These are phyloP conservation scores for Pipistrellus pipistrellus DNA, from an alignment of 2,797 vertebrate genomes.

Conservation along the genomic window DNA sequence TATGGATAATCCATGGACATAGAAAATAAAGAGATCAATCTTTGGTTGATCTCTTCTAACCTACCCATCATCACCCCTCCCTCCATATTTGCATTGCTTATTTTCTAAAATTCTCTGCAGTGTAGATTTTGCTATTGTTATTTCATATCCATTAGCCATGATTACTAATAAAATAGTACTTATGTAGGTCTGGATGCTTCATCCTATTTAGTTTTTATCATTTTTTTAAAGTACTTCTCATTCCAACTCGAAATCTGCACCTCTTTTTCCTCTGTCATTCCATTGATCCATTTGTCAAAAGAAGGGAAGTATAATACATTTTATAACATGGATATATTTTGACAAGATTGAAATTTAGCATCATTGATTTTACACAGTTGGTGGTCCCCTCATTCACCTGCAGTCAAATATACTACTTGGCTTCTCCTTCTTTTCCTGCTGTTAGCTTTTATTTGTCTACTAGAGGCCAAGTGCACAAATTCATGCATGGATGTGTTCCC, in stretches of 20 bases:
- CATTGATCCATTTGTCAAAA: conserved; percentile 14
- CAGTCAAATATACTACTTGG: background rate
- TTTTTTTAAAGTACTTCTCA: background rate
- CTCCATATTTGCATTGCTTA: background rate
- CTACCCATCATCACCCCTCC: background rate
- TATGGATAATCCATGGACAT: too few species aligned
- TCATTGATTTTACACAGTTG: conserved; percentile 28
- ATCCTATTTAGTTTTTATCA: background rate
- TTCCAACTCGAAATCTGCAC: background rate
- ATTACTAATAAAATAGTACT: background rate
- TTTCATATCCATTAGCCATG: background rate
- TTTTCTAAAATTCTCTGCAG: background rate
- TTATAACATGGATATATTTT: background rate
- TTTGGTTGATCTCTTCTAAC: too few species aligned
- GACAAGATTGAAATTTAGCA: background rate
- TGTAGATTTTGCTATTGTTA: background rate
- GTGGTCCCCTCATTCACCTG: background rate
- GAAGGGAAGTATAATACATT: background rate
- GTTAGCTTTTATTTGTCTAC: background rate
- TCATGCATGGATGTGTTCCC: too few species aligned
- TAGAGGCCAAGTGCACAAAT: too few species aligned
- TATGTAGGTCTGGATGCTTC: background rate
- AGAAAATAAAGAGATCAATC: too few species aligned
- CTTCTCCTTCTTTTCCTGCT: background rate
- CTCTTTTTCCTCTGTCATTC: background rate